Conservation (phyloP, 2,888 invertebrate genomes). For the Embidobia sp. region DNA sequence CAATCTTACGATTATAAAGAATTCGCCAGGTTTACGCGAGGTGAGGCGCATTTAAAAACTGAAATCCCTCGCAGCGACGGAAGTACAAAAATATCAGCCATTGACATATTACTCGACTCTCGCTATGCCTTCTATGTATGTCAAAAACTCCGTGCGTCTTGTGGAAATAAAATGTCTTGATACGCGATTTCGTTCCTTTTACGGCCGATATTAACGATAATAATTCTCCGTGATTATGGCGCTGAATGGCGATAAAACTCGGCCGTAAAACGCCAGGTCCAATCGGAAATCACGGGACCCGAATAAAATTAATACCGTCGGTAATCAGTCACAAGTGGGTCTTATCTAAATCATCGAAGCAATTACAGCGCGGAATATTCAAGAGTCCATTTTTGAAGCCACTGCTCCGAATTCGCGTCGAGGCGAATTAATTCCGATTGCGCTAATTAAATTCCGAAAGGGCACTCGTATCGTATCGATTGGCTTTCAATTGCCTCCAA, state of each 20-base stretch:
- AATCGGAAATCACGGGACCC: slow-evolving; percentile 1
- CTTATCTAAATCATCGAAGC: background rate
- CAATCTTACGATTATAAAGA: too few species aligned
- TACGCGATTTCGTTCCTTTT: too few species aligned
- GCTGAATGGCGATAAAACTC: slow-evolving; percentile 8
- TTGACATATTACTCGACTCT: too few species aligned
- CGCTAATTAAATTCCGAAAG: background rate
- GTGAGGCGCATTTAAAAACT: too few species aligned
- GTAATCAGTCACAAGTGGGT: background rate
- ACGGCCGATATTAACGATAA: too few species aligned
- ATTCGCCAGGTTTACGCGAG: too few species aligned
- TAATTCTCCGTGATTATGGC: background rate
- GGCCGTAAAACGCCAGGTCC: background rate
- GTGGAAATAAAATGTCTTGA: too few species aligned
- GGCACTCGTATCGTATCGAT: background rate
- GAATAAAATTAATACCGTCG: background rate
- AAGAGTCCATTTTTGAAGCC: background rate
- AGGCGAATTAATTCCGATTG: background rate
- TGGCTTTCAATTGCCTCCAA: slow-evolving; percentile 2
- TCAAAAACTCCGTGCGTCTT: too few species aligned
- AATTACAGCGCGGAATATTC: background rate
- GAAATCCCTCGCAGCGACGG: too few species aligned
- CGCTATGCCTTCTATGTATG: too few species aligned
- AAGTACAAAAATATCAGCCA: too few species aligned
- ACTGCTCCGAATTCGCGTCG: background rate